Percentiles rank a stretch among this genome's conserved stretches.
Conservation (phyloP, 2,888 invertebrate species). For the Aproaerema taeniolella region DNA sequence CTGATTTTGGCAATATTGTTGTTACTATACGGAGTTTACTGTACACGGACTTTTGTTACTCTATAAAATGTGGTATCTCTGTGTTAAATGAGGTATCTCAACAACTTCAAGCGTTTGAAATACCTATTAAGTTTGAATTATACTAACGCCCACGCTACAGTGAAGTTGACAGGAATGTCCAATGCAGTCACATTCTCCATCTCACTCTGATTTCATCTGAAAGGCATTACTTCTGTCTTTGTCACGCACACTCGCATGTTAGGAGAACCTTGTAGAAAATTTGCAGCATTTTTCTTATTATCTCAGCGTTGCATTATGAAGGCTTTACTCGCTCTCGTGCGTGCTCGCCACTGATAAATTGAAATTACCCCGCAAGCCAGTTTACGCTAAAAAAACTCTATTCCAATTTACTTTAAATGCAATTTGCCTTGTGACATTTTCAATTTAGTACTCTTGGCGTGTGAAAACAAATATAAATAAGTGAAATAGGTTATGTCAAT, state of each 20-base stretch:
- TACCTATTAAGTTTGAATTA: no score
- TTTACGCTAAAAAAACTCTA: slow-evolving; percentile 1
- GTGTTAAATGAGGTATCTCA: no score
- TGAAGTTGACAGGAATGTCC: slow-evolving; percentile 18
- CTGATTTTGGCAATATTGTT: slow-evolving; percentile 59
- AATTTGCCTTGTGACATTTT: no score
- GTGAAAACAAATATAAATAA: no score
- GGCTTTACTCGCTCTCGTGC: slow-evolving; percentile 31
- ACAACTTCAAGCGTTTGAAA: no score
- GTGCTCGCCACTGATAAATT: slow-evolving; percentile 14
- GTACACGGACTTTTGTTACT: no score
- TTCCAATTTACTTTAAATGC: background rate
- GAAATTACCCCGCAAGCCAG: slow-evolving; percentile 15
- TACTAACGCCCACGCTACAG: no score
- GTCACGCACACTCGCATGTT: slow-evolving; percentile 29
- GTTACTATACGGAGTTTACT: slow-evolving; percentile 21
- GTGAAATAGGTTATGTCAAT: no score
- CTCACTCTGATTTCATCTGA: slow-evolving; percentile 32
- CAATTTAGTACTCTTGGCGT: no score
- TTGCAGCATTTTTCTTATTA: slow-evolving; percentile 36
- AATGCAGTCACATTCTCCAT: slow-evolving; percentile 26
- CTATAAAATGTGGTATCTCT: no score
- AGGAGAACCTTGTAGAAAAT: slow-evolving; percentile 17
- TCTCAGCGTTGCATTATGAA: slow-evolving; percentile 39
- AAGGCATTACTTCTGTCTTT: slow-evolving; percentile 34